Base-by-base conservation (phyloP, 2,888 invertebrate genomes). In the Mystacides longicornis region DNA sequence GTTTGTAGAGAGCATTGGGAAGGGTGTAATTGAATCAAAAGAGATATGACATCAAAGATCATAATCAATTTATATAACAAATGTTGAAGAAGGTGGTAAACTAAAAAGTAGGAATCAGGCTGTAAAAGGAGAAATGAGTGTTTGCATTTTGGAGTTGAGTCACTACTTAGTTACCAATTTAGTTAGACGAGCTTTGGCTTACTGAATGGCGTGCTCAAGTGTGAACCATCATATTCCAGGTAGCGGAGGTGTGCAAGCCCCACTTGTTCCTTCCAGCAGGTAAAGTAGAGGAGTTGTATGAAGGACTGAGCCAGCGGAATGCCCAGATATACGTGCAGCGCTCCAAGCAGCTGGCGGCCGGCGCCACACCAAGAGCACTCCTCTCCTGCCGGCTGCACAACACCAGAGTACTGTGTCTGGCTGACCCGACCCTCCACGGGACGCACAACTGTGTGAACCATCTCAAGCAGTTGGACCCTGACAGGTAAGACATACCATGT, bases 261-360 rank as follows among this genome's bases (percentile, higher is more conserved):
- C 87, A 93, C 65, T 75, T 93, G 3, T 81, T 93, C 63, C 78
- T 93, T 42, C 92, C 94, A 0, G 87, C 87, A 7, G 89, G 84
- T 1, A 92, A 91, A 67, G 86, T 92, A 1, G 95, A 97, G 64
- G 92, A 94, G 66, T 75, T 99, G 11, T 91, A 93, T 70, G 82
- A 85, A 0, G 90, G 89, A 63, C 73, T 99, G 62, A 86, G 86
- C 7, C 89, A 89, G 67, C 93, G 92, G 68, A 94, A 94, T 71
- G 91, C 94, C 0, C 93, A 95, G 70, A 96, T 98, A 65, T 99
- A 98, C 73, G 89, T 98, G 56, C 93, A 96, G 70, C 76, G 94
- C 22, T 90, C 89, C 43, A 84, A 84, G 69, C 89, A 85, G 72
- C 81, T 82, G 77, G 86, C 80, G 69, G 80, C 77, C 64, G 79